Conservation (phyloP, 2,797 vertebrate genomes). For the Phrynocephalus guinanensis region DNA sequence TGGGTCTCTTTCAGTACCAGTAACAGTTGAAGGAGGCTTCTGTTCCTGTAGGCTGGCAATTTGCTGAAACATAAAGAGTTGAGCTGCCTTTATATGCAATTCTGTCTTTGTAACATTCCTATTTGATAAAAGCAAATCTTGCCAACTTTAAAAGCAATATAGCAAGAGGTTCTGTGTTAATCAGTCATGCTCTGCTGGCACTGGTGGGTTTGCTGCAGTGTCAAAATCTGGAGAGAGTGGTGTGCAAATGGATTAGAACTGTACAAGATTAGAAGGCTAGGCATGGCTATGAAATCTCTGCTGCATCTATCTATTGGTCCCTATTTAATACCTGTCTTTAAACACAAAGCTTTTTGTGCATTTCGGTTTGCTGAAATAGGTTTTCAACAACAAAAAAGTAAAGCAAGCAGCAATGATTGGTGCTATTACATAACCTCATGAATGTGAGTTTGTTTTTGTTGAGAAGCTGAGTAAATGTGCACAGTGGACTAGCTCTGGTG, state of each 20-base stretch:
- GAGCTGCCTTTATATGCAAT: not conserved
- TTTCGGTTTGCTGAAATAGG: not conserved
- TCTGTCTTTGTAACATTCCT: accelerated
- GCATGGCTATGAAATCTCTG: not conserved
- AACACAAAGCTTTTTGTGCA: accelerated
- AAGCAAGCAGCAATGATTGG: not conserved
- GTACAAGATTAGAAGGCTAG: not conserved
- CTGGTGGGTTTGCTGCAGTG: not conserved
- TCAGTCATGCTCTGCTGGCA: not conserved
- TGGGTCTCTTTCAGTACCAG: not conserved
- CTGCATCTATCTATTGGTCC: not conserved
- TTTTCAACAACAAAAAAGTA: not conserved
- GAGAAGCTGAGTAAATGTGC: not conserved
- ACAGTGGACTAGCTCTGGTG: not conserved
- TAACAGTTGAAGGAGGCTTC: not conserved
- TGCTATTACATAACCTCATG: not conserved
- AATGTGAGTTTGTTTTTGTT: not conserved
- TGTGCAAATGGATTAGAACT: not conserved
- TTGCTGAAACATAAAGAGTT: not conserved
- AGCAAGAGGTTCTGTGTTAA: accelerated
- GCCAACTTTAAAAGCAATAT: accelerated
- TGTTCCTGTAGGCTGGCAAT: not conserved
- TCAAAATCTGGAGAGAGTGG: no score
- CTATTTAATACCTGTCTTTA: not conserved
- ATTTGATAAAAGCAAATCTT: not conserved